Evolutionary conservation across 2,888 invertebrate species (phyloP).

Genomic region (Acrobasis repandana): DNA sequence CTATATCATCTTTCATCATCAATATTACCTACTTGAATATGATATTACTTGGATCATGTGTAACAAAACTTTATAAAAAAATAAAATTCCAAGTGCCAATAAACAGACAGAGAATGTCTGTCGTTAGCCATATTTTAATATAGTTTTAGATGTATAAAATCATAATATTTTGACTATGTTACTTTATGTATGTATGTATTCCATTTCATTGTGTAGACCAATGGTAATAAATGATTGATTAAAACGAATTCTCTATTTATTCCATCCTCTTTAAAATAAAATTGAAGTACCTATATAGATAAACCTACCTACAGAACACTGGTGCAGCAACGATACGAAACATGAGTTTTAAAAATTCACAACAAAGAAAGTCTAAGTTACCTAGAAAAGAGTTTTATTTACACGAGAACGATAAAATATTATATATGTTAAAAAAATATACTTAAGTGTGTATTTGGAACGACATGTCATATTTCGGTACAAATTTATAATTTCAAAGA

Average conservation of each 20-base stretch:
- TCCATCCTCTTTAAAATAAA: neutral
- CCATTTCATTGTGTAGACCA: conserved; percentile 67
- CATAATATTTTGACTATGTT: conserved; percentile 57
- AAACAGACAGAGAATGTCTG: conserved; percentile 54
- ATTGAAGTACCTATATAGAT: neutral
- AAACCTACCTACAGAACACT: too few relatives aligned
- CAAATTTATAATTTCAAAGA: too few relatives aligned
- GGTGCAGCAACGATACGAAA: too few relatives aligned
- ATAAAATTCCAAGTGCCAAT: conserved; percentile 76
- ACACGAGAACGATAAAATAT: too few relatives aligned
- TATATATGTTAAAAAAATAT: too few relatives aligned
- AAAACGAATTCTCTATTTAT: conserved; percentile 47
- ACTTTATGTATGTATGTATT: conserved; percentile 68
- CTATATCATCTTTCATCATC: too few relatives aligned
- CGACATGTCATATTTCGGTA: too few relatives aligned
- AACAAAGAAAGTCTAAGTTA: too few relatives aligned
- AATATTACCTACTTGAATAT: too few relatives aligned
- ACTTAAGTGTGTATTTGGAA: too few relatives aligned
- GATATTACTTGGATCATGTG: neutral
- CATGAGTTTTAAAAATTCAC: too few relatives aligned
- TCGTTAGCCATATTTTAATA: conserved; percentile 78
- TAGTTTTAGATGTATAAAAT: conserved; percentile 69
- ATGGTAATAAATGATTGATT: conserved; percentile 76
- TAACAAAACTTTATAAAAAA: conserved; percentile 38
- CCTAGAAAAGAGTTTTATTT: too few relatives aligned